A percentile compares a stretch with the other conserved stretches of the same genome.
Conservation (phyloP, 2,797 vertebrate species). For the Sciurus carolinensis region DNA sequence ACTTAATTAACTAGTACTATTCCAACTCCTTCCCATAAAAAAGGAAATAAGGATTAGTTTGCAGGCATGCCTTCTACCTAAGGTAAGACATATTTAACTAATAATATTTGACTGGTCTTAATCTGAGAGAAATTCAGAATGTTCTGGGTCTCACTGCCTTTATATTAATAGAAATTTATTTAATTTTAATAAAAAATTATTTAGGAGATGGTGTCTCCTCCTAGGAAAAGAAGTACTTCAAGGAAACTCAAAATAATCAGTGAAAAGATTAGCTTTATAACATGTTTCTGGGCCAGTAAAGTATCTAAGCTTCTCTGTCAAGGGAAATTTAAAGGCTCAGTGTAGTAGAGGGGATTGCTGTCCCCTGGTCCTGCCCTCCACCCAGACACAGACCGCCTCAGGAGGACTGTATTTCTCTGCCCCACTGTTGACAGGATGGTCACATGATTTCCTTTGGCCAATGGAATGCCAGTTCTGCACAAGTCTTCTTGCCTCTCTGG, state of each 20-base stretch:
- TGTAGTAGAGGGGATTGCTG: neutral
- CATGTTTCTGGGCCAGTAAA: too few species aligned
- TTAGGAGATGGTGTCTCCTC: neutral
- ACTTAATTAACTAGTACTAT: slow-evolving; percentile 21
- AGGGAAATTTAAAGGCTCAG: neutral
- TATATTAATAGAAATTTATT: slow-evolving; percentile 22
- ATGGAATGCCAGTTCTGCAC: neutral
- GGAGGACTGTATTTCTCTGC: neutral
- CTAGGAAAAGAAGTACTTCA: slow-evolving; percentile 1
- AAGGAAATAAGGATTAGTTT: slow-evolving; percentile 32
- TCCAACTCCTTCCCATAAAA: slow-evolving; percentile 14
- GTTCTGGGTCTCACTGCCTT: neutral
- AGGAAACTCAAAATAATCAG: neutral
- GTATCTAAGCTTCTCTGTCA: neutral
- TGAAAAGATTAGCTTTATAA: neutral
- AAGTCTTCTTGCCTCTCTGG: neutral
- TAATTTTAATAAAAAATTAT: neutral
- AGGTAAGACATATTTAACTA: slow-evolving; percentile 45
- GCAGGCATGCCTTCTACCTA: neutral
- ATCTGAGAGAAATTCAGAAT: slow-evolving; percentile 44
- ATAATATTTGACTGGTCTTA: slow-evolving; percentile 42
- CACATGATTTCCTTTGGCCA: neutral
- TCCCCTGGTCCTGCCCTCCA: too few species aligned
- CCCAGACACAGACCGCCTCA: neutral
- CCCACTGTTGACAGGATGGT: neutral